Base-by-base conservation (phyloP, 2,888 invertebrate genomes). In the Cryptocheilus praepositus region DNA sequence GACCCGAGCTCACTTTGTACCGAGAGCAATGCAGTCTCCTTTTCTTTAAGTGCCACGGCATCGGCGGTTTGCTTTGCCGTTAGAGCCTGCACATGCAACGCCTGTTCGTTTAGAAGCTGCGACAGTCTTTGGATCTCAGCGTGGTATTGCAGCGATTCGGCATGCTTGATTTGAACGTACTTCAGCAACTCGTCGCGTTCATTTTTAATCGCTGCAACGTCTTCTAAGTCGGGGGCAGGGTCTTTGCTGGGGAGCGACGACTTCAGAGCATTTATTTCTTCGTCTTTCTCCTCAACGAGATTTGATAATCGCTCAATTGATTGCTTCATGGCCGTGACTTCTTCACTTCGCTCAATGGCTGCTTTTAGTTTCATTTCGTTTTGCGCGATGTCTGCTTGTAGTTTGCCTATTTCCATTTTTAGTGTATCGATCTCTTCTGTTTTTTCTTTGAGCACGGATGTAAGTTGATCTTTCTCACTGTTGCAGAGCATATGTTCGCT, bases 71-170 rank as follows among this genome's bases (percentile, higher is more conserved):
- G 84, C 79, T 91, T 89, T n/a, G 81, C 73, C 5, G 91, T 83
- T 11, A 93, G 77, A 0, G 92, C 89, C 57, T 86, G 86, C 46
- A 83, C 68, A 49, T 75, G 80, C 1, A 67, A n/a, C 0, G 76
- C 59, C 67, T 89, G 87, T n/a, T 87, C 86, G 45, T 72, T 77
- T 16, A 89, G 56, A 0, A 89, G 61, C 67, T 92, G 91, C 65
- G 93, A 93, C 52, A 97, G 88, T 28, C 95, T 91, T 85, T 96
- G 95, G 67, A 97, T 94, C 90, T 98, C 97, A 36, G 90, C 91
- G 82, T 97, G 96, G 86, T 96, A 97, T 71, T 94, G 93, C 28
- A 95, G 89, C 84, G 93, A 95, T 89, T 97, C 97, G 67, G 94
- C 92, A 82, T 97, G 96, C 88, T 97, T 97, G 64, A 93, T 90